Percentiles rank a stretch among this genome's conserved stretches.
These are phyloP conservation scores for Pyxicephalus adspersus DNA, from an alignment of 2,113 vertebrate species.

Conservation along the genomic window DNA sequence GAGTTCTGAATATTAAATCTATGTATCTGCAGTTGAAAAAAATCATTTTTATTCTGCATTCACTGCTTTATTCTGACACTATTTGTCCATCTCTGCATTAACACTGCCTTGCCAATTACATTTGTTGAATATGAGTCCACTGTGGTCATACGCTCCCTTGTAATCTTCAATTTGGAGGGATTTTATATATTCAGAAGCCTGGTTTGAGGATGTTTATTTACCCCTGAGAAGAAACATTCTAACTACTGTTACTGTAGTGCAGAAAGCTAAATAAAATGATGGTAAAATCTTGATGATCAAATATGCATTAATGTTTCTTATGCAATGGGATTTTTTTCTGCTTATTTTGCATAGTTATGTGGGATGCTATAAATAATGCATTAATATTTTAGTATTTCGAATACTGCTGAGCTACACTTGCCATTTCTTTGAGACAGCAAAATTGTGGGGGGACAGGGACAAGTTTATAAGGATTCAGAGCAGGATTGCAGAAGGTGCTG, in stretches of 20 bases:
- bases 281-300: slow-evolving; percentile 57
- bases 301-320: slow-evolving; percentile 59
- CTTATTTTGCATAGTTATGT: slow-evolving; percentile 59
- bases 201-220: slow-evolving; percentile 55
- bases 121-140: slow-evolving; percentile 52
- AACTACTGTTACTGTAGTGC: slow-evolving; percentile 41
- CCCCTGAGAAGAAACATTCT: slow-evolving; percentile 50
- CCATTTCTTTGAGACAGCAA: slow-evolving; percentile 54
- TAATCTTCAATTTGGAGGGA: slow-evolving; percentile 55
- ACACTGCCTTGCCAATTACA: slow-evolving; percentile 45
- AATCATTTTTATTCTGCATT: slow-evolving; percentile 24
- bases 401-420: slow-evolving; percentile 56
- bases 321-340: slow-evolving; percentile 57
- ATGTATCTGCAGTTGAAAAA: slow-evolving; percentile 10
- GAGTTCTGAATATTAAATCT: background rate
- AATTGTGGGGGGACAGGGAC: slow-evolving; percentile 48
- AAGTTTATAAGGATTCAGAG: slow-evolving; percentile 30
- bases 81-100: slow-evolving; percentile 50
- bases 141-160: slow-evolving; percentile 47
- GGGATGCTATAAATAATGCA: slow-evolving; percentile 59
- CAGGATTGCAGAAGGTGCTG: slow-evolving; percentile 9
- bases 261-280: slow-evolving; percentile 56
- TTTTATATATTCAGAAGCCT: slow-evolving; percentile 54
- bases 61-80: slow-evolving; percentile 39
- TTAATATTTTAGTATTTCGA: slow-evolving; percentile 57